A percentile compares a stretch with the other conserved stretches of the same genome.
Conservation (phyloP, 2,113 vertebrate species). For the Psittacula cyanocephala region DNA sequence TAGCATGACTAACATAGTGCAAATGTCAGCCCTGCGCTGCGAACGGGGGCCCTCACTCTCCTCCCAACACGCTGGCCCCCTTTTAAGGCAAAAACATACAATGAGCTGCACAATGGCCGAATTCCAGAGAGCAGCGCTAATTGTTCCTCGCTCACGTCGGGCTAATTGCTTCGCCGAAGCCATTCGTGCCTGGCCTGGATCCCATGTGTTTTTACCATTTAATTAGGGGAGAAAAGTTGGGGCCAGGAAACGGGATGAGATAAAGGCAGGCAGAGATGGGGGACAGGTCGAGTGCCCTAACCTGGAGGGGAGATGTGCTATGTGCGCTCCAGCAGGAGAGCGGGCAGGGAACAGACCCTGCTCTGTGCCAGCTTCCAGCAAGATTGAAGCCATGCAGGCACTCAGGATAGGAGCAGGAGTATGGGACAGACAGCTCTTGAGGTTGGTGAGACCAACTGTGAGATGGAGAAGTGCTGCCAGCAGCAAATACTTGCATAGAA, state of each 20-base stretch:
- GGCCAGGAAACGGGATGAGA: slow-evolving; percentile 19
- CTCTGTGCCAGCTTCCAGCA: background rate
- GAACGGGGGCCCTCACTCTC: slow-evolving; percentile 49
- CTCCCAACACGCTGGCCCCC: slow-evolving; percentile 57
- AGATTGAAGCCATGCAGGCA: background rate
- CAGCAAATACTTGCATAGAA: background rate
- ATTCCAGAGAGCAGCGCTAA: slow-evolving; percentile 67
- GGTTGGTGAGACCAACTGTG: background rate
- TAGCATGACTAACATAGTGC: slow-evolving; percentile 69
- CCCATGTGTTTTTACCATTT: slow-evolving; percentile 57
- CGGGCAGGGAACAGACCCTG: background rate
- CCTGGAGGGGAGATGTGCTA: background rate
- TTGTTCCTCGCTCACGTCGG: slow-evolving; percentile 56
- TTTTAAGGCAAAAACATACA: slow-evolving; percentile 72
- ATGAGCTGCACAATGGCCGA: slow-evolving; percentile 59
- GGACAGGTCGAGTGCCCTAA: background rate
- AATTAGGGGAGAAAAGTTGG: slow-evolving; percentile 47
- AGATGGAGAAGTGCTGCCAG: background rate
- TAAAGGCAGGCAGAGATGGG: slow-evolving; percentile 6
- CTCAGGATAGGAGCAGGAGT: background rate
- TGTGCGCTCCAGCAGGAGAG: rapidly evolving
- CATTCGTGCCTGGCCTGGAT: slow-evolving; percentile 49
- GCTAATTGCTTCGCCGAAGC: slow-evolving; percentile 61
- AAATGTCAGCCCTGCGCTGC: slow-evolving; percentile 59
- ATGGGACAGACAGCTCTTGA: rapidly evolving